Conservation (phyloP, 2,797 vertebrate species). For the Coilia nasus region DNA sequence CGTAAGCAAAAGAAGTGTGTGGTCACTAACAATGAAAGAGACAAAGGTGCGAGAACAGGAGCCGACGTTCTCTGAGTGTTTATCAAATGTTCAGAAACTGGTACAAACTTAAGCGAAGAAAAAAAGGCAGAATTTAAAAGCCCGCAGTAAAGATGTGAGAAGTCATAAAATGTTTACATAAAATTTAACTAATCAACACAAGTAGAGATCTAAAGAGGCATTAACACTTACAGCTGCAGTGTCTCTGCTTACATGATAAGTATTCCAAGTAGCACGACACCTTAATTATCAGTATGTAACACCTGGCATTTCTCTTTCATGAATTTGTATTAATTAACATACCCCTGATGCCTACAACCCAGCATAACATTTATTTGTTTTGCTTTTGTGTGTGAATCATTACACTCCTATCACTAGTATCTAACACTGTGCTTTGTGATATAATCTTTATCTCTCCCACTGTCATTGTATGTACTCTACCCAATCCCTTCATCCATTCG, state of each 20-base stretch:
- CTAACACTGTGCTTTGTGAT: background rate
- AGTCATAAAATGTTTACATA: too few relatives aligned
- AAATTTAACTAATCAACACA: too few relatives aligned
- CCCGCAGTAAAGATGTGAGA: too few relatives aligned
- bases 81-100: background rate
- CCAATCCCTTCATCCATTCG: too few relatives aligned
- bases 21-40: background rate
- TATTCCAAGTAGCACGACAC: background rate
- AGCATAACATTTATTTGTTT: background rate
- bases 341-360: background rate
- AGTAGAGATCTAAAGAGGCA: background rate
- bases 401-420: background rate
- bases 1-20: background rate
- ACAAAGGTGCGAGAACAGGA: background rate
- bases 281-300: background rate
- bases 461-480: too few relatives aligned
- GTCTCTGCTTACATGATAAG: background rate
- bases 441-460: too few relatives aligned
- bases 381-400: background rate
- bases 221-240: too few relatives aligned
- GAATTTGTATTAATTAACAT: background rate
- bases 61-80: background rate
- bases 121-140: too few relatives aligned
- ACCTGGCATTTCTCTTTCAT: too few relatives aligned
- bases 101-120: too few relatives aligned